phyloP scores from a whole-genome alignment of 2,888 invertebrate genomes.

The Gryllus longicercus region DNA sequence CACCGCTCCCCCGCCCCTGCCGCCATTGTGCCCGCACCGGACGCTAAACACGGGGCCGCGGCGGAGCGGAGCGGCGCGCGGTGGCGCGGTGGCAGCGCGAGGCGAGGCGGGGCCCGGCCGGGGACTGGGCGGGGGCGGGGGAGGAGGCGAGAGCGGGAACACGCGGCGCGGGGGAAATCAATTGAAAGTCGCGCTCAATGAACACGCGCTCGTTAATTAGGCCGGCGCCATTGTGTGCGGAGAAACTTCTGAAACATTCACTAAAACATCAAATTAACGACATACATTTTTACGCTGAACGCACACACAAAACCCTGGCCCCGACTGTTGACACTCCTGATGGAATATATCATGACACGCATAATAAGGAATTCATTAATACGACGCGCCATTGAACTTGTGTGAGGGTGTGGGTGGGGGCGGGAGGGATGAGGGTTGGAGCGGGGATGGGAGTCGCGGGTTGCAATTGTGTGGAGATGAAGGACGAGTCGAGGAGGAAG shows the following conservation, averaged over 20 bases:
- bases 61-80: neutral
- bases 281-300: conserved; percentile 17
- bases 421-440: neutral
- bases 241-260: conserved; percentile 17
- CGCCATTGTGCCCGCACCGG: neutral
- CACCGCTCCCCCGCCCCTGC: neutral
- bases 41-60: conserved; percentile 6
- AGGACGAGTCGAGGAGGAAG: too few relatives aligned
- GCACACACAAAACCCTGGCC: neutral
- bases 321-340: conserved; percentile 1
- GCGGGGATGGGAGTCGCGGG: neutral
- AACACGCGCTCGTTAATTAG: conserved; percentile 7
- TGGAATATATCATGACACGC: conserved; percentile 17
- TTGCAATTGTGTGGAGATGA: too few relatives aligned
- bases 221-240: conserved; percentile 17
- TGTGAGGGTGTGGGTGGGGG: neutral
- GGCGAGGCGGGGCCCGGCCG: neutral
- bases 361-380: conserved; percentile 17
- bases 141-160: neutral
- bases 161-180: conserved; percentile 3
- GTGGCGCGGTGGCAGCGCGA: neutral
- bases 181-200: conserved; percentile 8
- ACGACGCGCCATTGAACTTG: neutral
- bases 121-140: neutral
- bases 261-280: conserved; percentile 17